Percentiles rank a stretch among this genome's conserved stretches.
Evolutionary conservation across 2,113 vertebrate species (phyloP).

Genomic region (Xyrauchen texanus): DNA sequence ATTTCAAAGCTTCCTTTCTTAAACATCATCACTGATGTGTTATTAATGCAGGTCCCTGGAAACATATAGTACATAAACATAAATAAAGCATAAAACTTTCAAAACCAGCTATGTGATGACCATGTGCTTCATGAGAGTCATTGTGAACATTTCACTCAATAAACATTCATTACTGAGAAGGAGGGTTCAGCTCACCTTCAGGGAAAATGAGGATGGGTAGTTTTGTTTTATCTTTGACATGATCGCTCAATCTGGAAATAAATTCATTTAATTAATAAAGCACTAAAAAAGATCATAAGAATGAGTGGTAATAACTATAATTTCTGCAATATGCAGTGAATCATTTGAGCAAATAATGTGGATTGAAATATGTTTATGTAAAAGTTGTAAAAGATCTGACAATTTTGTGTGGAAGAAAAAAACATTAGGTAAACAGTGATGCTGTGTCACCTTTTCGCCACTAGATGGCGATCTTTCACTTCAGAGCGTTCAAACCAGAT

Average conservation of each 20-base stretch:
- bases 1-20: conserved; percentile 92
- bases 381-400: too few relatives aligned
- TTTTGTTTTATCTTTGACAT: conserved; percentile 84
- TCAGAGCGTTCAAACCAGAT: conserved; percentile 94
- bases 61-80: conserved; percentile 18
- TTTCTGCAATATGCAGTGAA: too few relatives aligned
- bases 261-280: neutral
- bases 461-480: conserved; percentile 91
- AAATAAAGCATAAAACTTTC: conserved; percentile 7
- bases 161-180: neutral
- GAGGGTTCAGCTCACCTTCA: conserved; percentile 74
- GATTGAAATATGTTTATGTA: too few relatives aligned
- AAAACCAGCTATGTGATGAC: neutral
- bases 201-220: conserved; percentile 90
- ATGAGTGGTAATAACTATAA: too few relatives aligned
- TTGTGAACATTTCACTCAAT: neutral
- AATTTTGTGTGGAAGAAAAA: too few relatives aligned
- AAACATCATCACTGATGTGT: conserved; percentile 93
- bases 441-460: conserved; percentile 81
- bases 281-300: too few relatives aligned
- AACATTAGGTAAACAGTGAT: neutral
- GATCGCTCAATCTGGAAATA: conserved; percentile 79
- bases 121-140: neutral
- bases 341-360: too few relatives aligned
- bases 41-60: conserved; percentile 89